A percentile compares a stretch with the other conserved stretches of the same genome.
Evolutionary conservation across 2,797 vertebrate species (phyloP).

Genomic region (Mormyrus hasselquistii): DNA sequence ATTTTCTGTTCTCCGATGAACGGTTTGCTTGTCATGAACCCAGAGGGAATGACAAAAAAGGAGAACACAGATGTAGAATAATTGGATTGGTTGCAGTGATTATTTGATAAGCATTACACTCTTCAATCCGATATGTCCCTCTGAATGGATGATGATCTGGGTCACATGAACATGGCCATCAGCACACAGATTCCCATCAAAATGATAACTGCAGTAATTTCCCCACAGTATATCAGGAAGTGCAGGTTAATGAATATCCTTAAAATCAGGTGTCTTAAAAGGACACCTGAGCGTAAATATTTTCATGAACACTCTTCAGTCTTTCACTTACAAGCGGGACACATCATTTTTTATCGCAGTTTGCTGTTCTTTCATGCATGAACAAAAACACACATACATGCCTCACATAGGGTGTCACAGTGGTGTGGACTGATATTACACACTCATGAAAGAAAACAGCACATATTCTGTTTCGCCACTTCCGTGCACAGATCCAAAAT

Average conservation of each 20-base stretch:
- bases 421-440: neutral
- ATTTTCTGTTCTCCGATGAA: neutral
- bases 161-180: conserved; percentile 71
- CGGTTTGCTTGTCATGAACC: conserved; percentile 1
- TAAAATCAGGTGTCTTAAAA: neutral
- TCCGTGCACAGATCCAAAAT: neutral
- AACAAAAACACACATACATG: conserved; percentile 2
- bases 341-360: neutral
- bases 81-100: conserved; percentile 12
- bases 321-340: neutral
- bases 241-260: neutral
- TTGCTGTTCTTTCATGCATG: neutral
- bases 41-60: conserved; percentile 16
- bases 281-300: neutral
- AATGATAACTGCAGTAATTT: conserved; percentile 78
- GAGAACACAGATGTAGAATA: neutral
- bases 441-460: neutral
- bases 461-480: neutral
- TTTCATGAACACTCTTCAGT: neutral
- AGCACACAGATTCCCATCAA: conserved; percentile 71
- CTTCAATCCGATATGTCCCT: neutral
- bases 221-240: conserved; percentile 71
- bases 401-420: neutral
- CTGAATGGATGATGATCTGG: conserved; percentile 56
- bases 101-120: conserved; percentile 16